Evolutionary conservation across 2,888 invertebrate species (phyloP), one percentile per base, ranked within the genome.

Genomic region (Dryobota labecula): DNA sequence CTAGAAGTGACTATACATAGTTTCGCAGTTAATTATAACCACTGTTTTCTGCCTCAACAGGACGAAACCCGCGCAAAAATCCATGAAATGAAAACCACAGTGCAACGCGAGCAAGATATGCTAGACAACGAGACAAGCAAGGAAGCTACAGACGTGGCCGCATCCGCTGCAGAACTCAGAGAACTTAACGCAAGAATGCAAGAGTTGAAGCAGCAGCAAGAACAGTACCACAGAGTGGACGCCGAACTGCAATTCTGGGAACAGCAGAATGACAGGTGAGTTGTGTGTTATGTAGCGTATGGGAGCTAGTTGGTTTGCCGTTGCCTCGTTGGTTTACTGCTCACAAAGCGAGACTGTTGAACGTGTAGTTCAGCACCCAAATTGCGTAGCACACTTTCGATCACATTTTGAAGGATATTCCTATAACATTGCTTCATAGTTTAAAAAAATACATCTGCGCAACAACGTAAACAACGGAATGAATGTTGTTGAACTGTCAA

Each of bases 11-110:
- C 4, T 8, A 27, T 27, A 8, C 7, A 60, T 2, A 27, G 13
- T 30, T 27, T 9, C 13, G 24, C 13, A 38, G 24, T 9, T n/a
- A 9, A 15, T 27, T 20, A 3, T 13, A 13, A 27, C 24, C 11
- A 58, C 13, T 56, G 0, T 20, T 63, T 13, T 57, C 5, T 20
- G 3, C 5, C 0, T 18, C 11, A 54, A 51, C 86, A 95, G 95
- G 93, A 93, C 0, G 92, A 94, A 69, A 84, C 87, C 1, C 90
- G 90, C 2, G 67, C 89, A 0, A 91, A 88, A 65, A 88, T 94
- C 33, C 24, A 73, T 0, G 93, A 94, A 9, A n/a, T 91, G 11
- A 89, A 92, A 8, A n/a, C 81, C 0, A 51, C 77, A 0, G 76
- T 93, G 0, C 73, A 87, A 13, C 89, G 89, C 2, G 91, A 91